These are phyloP conservation scores for Brienomyrus longianalis DNA, from an alignment of 2,113 vertebrate genomes.

Conservation along the genomic window DNA sequence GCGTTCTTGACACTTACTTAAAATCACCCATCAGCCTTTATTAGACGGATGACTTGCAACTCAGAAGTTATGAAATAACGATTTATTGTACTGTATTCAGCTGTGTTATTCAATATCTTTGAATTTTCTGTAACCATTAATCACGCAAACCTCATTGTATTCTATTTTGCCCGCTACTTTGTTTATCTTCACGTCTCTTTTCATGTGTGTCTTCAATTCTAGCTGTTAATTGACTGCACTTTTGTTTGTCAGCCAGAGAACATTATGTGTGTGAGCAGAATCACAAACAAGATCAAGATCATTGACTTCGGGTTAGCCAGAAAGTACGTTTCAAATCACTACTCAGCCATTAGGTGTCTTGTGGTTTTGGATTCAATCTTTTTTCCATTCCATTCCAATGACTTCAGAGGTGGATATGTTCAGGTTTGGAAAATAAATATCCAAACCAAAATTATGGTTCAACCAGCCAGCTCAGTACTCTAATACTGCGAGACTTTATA, in stretches of 20 bases:
- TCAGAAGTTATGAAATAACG: neutral
- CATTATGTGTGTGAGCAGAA: constrained; percentile 64
- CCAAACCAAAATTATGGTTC: neutral
- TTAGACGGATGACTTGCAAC: neutral
- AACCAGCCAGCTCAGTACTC: neutral
- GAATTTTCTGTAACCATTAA: neutral
- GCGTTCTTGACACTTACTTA: neutral
- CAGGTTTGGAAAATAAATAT: neutral
- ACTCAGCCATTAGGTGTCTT: no score
- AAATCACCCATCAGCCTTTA: neutral
- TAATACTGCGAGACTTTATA: neutral
- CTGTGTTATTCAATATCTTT: neutral
- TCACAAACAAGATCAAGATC: constrained; percentile 66
- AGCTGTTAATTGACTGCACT: constrained; percentile 8
- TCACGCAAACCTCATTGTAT: neutral
- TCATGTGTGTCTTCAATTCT: neutral
- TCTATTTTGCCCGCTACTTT: neutral
- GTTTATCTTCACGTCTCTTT: no score
- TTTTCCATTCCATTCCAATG: neutral
- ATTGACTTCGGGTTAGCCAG: constrained; percentile 69
- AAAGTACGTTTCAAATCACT: constrained; percentile 44
- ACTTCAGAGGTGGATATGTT: neutral
- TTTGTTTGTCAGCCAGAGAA: constrained; percentile 59
- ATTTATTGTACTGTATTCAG: neutral
- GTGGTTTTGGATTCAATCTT: neutral